Base-by-base conservation (phyloP, 2,797 vertebrate species). In the Zonotrichia albicollis region DNA sequence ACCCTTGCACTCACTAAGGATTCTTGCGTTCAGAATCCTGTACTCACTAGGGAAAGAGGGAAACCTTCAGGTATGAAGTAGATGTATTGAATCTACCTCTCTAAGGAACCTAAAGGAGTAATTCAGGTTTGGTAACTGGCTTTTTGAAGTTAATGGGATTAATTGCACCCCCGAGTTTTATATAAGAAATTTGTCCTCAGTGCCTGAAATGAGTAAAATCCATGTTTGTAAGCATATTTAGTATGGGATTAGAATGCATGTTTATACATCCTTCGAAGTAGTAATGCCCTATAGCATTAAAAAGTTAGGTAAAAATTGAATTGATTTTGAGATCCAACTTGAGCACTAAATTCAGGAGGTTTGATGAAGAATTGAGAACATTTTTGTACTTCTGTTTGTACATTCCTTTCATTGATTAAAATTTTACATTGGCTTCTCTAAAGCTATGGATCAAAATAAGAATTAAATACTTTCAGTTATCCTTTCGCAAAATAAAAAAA, bases 401-500 rank as follows among this genome's bases (percentile, higher is more conserved):
- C 30, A 5, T 71, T 83, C 8, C 8, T 78, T 94, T 89, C 9
- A 27, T 40, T 70, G 13, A 64, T 68, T 65, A 48, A 42, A 34
- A 55, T 66, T 79, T 74, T 64, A 50, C 19, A 21, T 54, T 76
- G 78, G 4, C 53, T 92, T 27, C 9, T 84, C n/a, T 80, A 46
- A 68, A 46, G 26, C 32, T 79, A 8, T 61, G 74, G 53, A 79
- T 85, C 34, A 62, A 93, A 95, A 70, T 36, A 91, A 87, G 38
- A 64, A 71, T 38, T 15, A 81, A 93, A 46, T 65, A 32, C 46
- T 85, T 95, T 66, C 50, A 64, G 64, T 78, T 8, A 38, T 43
- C 57, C 26, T 86, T 85, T 60, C 89, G 38, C 40, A 91, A 90
- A 94, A 57, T 60, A 78, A 90, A 78, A 75, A 90, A 85, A 60